Conservation (phyloP, 2,797 vertebrate species). For the Gallirallus australis region DNA sequence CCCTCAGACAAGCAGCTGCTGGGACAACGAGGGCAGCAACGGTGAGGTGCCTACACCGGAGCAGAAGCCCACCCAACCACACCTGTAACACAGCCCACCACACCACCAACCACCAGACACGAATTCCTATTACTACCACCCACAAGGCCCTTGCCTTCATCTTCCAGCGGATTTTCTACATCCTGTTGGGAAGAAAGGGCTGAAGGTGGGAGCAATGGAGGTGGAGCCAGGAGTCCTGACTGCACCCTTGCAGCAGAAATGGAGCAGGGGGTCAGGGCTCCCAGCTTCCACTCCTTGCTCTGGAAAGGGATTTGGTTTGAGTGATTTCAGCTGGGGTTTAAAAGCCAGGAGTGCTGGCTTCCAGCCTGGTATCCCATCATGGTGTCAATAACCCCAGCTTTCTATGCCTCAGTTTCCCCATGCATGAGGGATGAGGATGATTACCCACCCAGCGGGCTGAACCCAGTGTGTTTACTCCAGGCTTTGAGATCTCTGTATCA, state of each 20-base stretch:
- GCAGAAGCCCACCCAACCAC: neutral
- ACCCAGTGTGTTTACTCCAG: neutral
- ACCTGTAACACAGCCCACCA: neutral
- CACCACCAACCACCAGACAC: neutral
- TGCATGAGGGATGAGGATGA: neutral
- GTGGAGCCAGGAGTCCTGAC: neutral
- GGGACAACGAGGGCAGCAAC: neutral
- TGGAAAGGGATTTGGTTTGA: neutral
- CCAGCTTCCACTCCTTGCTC: neutral
- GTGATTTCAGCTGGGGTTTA: neutral
- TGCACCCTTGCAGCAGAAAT: neutral
- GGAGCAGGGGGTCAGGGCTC: neutral
- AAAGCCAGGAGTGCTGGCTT: neutral
- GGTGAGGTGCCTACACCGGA: rapidly evolving
- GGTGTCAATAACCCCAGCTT: neutral
- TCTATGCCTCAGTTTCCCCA: neutral
- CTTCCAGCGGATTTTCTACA: neutral
- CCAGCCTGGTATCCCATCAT: neutral
- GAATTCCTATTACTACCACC: neutral
- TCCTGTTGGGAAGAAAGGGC: neutral
- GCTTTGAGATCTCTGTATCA: neutral
- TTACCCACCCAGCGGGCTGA: neutral
- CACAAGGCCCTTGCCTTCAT: neutral
- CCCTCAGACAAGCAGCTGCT: rapidly evolving
- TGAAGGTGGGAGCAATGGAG: neutral